phyloP scores from a whole-genome alignment of 2,797 vertebrate genomes.

The Hippopotamyrus pictus region DNA sequence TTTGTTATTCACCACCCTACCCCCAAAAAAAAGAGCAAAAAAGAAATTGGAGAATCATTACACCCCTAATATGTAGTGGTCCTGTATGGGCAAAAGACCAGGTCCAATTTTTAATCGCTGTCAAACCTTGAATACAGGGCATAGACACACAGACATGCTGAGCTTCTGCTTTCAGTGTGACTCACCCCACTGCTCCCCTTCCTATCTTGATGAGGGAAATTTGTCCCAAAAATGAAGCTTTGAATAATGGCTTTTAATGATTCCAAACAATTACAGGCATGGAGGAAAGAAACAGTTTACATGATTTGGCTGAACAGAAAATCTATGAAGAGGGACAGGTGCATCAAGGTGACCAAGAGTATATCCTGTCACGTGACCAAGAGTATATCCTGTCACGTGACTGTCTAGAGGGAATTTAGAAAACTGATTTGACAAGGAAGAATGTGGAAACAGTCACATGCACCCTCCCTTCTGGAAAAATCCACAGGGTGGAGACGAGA shows the following conservation, averaged over 20 bases:
- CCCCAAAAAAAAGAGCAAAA: neutral
- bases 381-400: neutral
- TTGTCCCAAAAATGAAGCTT: neutral
- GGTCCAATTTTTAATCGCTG: neutral
- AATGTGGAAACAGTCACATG: neutral
- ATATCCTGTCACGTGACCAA: neutral
- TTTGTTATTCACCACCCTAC: neutral
- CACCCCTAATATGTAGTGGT: neutral
- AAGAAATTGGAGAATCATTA: neutral
- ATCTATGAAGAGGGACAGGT: neutral
- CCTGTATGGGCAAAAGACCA: neutral
- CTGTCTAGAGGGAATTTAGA: neutral
- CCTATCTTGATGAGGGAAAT: neutral
- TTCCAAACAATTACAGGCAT: neutral
- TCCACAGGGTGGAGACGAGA: neutral
- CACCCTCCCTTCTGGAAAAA: neutral
- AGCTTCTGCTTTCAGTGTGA: neutral
- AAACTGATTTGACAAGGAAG: neutral
- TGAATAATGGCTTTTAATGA: slow-evolving; percentile 8
- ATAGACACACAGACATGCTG: neutral
- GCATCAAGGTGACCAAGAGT: neutral
- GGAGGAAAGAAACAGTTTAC: neutral
- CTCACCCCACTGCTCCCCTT: neutral
- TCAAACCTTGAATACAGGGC: neutral
- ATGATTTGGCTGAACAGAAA: slow-evolving; percentile 7